Evolutionary conservation across 2,113 vertebrate species (phyloP).

Genomic region (Todiramphus chloris): DNA sequence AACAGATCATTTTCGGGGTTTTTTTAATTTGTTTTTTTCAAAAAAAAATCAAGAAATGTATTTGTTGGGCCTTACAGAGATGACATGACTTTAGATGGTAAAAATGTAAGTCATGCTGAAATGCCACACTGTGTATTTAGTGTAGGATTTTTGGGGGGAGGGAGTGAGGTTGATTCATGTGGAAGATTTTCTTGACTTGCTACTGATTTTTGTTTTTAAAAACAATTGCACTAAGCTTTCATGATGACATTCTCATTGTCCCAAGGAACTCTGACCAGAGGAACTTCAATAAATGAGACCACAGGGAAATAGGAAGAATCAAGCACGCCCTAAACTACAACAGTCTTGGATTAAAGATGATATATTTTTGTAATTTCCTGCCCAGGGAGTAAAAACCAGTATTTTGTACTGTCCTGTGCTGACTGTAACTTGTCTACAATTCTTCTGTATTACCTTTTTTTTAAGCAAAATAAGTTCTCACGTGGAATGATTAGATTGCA

Average conservation of each 20-base stretch:
- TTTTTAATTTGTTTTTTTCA: no score
- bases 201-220: conserved; percentile 37
- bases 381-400: not conserved
- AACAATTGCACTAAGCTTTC: conserved; percentile 65
- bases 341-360: conserved; percentile 48
- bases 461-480: not conserved
- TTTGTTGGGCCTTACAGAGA: not conserved
- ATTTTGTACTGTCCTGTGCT: conserved; percentile 46
- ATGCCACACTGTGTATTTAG: not conserved
- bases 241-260: not conserved
- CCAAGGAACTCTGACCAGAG: conserved; percentile 35
- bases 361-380: conserved; percentile 50
- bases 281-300: not conserved
- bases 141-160: not conserved
- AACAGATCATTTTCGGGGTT: not conserved
- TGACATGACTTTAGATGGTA: not conserved
- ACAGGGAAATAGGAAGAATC: conserved; percentile 21
- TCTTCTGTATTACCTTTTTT: conserved; percentile 25
- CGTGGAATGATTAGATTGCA: conserved; percentile 16
- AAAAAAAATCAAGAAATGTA: not conserved
- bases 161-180: not conserved
- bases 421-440: not conserved
- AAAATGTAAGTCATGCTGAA: conserved; percentile 24
- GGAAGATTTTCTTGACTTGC: conserved; percentile 35
- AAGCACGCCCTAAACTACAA: conserved; percentile 25